Evolutionary conservation across 2,797 vertebrate species (phyloP), one percentile per base, ranked within the genome.

Genomic region (Phalanger gymnotis): DNA sequence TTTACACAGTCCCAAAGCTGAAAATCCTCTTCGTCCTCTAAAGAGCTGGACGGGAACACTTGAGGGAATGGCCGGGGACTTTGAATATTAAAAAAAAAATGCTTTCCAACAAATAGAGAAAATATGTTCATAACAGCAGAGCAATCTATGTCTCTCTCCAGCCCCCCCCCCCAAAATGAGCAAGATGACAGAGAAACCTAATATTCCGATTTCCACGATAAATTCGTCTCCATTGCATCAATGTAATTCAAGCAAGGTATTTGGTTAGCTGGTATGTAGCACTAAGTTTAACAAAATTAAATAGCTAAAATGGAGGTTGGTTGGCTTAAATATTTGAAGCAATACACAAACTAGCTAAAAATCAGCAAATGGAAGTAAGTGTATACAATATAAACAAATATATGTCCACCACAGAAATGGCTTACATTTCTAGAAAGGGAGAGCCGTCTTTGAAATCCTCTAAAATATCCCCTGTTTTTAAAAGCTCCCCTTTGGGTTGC

Each of bases 341-440:
- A 53, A 90, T 90, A 90, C 90, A 90, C 90, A 90, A 90, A 54
- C 90, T 90, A 90, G 90, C 53, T 90, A 90, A 90, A 90, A 90
- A 90, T 90, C 90, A 90, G 90, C 53, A 54, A 90, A 90, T 90
- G 90, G 51, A 90, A 90, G 90, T 90, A 90, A 90, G 53, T 54
- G 90, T 90, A 90, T 81, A 13, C 0, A 55, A 61, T 28, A 28
- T 89, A 89, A 91, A 92, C 91, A 11, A 96, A 95, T 90, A 90
- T 54, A 90, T 53, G 90, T 90, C 90, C 90, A 90, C 90, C 90
- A 54, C 51, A 95, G 54, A 90, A 10, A 11, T 27, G 40, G 4
- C 19, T 90, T n/a, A 96, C 94, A 96, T 10, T 53, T 51, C 57
- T 93, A 4, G 47, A 51, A 87, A 96, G 94, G 93, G 94, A 0